These are phyloP conservation scores for Myopa tessellatipennis DNA, from an alignment of 2,888 invertebrate genomes.

Conservation along the genomic window DNA sequence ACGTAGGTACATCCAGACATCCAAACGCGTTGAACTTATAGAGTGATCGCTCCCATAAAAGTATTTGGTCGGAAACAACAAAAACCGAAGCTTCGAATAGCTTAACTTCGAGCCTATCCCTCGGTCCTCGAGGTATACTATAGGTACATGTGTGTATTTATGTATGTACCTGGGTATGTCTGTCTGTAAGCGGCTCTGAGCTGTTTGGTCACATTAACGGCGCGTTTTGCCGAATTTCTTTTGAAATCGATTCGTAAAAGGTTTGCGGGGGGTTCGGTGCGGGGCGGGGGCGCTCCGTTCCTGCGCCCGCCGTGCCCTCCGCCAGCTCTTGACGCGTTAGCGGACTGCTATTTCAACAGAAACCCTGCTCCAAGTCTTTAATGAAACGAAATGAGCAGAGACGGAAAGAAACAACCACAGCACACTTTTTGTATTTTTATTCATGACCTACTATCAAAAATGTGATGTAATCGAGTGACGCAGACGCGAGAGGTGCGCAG, in stretches of 20 bases:
- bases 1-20: no score
- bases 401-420: conserved; percentile 23
- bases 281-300: not conserved
- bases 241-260: conserved; percentile 37
- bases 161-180: no score
- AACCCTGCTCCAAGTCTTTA: conserved; percentile 39
- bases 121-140: not conserved
- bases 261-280: conserved; percentile 12
- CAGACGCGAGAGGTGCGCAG: conserved; percentile 23
- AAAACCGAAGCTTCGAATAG: not conserved
- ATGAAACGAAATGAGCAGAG: conserved; percentile 32
- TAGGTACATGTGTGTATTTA: no score
- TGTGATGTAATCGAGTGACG: conserved; percentile 50
- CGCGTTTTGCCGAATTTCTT: conserved; percentile 35
- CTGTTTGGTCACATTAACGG: not conserved
- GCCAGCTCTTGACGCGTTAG: conserved; percentile 32
- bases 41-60: no score
- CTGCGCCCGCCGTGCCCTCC: not conserved
- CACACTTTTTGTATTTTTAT: conserved; percentile 40
- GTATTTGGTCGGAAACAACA: not conserved
- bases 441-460: conserved; percentile 55
- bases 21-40: no score
- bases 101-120: not conserved
- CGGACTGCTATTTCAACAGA: conserved; percentile 34
- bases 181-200: no score